Conservation (phyloP, 2,797 vertebrate genomes). For the Meda fulgida region DNA sequence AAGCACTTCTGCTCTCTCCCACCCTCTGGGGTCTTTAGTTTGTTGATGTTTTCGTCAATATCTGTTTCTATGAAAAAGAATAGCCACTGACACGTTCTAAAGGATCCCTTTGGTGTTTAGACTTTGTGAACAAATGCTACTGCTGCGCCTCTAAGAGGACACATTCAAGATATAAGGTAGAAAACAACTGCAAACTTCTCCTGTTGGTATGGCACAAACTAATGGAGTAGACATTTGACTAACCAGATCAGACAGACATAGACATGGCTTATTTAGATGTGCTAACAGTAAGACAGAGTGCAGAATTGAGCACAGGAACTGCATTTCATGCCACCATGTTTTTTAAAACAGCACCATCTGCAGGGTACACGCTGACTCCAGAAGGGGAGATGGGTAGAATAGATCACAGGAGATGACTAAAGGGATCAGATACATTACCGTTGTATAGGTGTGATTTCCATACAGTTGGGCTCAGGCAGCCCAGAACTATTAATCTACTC, state of each 20-base stretch:
- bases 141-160: background rate
- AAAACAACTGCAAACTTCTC: background rate
- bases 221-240: constrained; percentile 16
- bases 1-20: constrained; percentile 33
- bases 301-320: background rate
- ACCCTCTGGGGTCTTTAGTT: constrained; percentile 50
- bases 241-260: background rate
- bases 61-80: constrained; percentile 53
- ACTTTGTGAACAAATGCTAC: background rate
- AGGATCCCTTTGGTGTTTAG: constrained; percentile 41
- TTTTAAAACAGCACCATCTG: constrained; percentile 67
- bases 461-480: constrained; percentile 4
- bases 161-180: constrained; percentile 9
- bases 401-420: constrained; percentile 4
- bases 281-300: constrained; percentile 21
- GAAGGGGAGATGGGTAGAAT: background rate
- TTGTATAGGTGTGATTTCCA: constrained; percentile 39
- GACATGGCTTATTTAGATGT: constrained; percentile 17
- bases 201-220: constrained; percentile 7
- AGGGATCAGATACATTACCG: constrained; percentile 18
- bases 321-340: constrained; percentile 40
- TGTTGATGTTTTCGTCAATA: constrained; percentile 60
- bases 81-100: constrained; percentile 35
- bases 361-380: constrained; percentile 50
- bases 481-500: constrained; percentile 47